Percentiles rank a stretch among this genome's conserved stretches.
phyloP scores from a whole-genome alignment of 1,140 invertebrate genomes.

The Drosophila nigrodunni region DNA sequence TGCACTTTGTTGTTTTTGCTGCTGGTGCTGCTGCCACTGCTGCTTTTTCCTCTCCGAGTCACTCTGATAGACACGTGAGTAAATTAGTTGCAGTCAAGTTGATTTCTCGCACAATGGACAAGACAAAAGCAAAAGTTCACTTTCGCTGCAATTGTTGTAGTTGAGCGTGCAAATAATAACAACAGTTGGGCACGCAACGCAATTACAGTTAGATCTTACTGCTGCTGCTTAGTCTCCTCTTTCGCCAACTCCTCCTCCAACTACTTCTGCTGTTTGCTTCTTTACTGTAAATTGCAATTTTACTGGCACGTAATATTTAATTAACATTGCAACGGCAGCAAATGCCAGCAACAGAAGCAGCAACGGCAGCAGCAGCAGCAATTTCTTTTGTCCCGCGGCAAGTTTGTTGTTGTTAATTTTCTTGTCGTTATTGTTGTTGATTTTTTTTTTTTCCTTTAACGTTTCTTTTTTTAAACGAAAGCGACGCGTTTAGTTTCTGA shows the following conservation, averaged over 20 bases:
- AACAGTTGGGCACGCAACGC: slow-evolving; percentile 72
- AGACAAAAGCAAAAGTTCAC: slow-evolving; percentile 77
- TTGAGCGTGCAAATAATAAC: slow-evolving; percentile 62
- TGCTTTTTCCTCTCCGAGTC: slow-evolving; percentile 17
- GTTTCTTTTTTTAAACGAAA: slow-evolving; percentile 75
- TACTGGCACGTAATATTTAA: slow-evolving; percentile 75
- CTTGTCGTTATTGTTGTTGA: background rate
- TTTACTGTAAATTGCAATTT: slow-evolving; percentile 70
- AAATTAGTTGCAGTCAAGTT: slow-evolving; percentile 65
- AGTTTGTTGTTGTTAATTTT: slow-evolving; percentile 29
- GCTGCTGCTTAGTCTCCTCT: slow-evolving; percentile 10
- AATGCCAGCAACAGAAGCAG: slow-evolving; percentile 28
- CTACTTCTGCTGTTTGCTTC: slow-evolving; percentile 5
- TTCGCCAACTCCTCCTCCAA: background rate
- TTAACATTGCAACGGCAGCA: slow-evolving; percentile 64
- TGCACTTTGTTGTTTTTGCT: slow-evolving; percentile 38
- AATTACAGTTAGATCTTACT: slow-evolving; percentile 71
- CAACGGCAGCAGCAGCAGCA: slow-evolving; percentile 27
- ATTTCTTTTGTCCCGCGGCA: slow-evolving; percentile 63
- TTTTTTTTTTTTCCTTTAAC: slow-evolving; percentile 23
- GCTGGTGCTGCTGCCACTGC: slow-evolving; percentile 6
- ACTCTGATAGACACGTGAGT: slow-evolving; percentile 76
- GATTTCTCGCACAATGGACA: slow-evolving; percentile 41
- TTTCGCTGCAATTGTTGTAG: slow-evolving; percentile 62
- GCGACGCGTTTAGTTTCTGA: slow-evolving; percentile 77